Percentiles rank a stretch among this genome's conserved stretches.
These are phyloP conservation scores for Varanus komodoensis DNA, from an alignment of 2,113 vertebrate genomes.

Conservation along the genomic window DNA sequence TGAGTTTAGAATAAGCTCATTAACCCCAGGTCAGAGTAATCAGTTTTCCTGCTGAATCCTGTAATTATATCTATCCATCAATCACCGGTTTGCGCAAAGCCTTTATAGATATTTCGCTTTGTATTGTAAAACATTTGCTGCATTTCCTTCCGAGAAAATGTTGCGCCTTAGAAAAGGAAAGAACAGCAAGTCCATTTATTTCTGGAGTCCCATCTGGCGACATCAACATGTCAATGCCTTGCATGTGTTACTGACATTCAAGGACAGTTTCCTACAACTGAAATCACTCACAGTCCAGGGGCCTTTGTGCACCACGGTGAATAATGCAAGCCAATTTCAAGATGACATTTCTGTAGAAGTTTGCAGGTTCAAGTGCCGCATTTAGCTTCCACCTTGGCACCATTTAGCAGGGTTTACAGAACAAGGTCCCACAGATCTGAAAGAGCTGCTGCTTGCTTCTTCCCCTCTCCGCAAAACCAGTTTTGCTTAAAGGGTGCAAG, in stretches of 20 bases:
- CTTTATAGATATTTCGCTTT: constrained; percentile 39
- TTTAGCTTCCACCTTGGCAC: neutral
- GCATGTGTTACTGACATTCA: neutral
- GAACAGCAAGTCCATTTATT: constrained; percentile 33
- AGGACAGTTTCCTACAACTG: neutral
- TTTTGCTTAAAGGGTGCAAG: neutral
- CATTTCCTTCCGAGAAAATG: constrained; percentile 35
- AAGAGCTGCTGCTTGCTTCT: neutral
- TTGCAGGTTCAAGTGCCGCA: neutral
- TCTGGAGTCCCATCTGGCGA: neutral
- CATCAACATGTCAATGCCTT: neutral
- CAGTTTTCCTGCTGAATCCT: constrained; percentile 66
- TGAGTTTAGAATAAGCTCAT: constrained; percentile 69
- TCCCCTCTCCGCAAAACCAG: neutral
- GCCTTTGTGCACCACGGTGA: neutral
- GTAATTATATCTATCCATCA: constrained; percentile 72
- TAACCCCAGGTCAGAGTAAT: constrained; percentile 71
- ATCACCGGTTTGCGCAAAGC: constrained; percentile 51
- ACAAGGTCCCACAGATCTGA: neutral
- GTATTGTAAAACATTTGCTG: constrained; percentile 43
- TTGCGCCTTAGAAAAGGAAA: constrained; percentile 8
- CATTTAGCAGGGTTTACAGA: neutral
- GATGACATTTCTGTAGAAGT: neutral
- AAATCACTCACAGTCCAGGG: neutral
- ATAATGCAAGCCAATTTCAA: neutral